phyloP scores from a whole-genome alignment of 2,797 vertebrate genomes.

The Gambusia yucatana region DNA sequence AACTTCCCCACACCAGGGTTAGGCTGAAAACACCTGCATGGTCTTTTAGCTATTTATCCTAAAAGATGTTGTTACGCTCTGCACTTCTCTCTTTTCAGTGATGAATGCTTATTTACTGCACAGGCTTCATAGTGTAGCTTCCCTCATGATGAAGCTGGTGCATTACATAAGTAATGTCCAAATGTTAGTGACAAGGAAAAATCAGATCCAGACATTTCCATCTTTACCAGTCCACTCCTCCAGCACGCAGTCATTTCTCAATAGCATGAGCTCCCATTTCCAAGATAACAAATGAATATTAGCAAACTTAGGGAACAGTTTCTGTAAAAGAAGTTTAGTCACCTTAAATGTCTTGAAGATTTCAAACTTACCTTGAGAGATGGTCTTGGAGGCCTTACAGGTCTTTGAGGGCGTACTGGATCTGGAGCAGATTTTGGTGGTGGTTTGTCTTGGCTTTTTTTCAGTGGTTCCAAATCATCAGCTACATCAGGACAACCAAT shows the following conservation, averaged over 20 bases:
- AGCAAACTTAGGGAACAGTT: neutral
- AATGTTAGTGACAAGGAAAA: too few species aligned
- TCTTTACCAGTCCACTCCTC: too few species aligned
- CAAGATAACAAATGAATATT: neutral
- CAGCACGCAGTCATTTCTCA: too few species aligned
- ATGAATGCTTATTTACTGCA: too few species aligned
- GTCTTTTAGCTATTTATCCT: too few species aligned
- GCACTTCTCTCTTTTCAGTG: too few species aligned
- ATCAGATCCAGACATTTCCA: too few species aligned
- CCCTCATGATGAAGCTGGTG: too few species aligned
- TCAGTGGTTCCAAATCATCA: slow-evolving; percentile 69
- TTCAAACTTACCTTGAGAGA: slow-evolving; percentile 70
- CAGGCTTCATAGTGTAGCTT: too few species aligned
- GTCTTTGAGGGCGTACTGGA: slow-evolving; percentile 49
- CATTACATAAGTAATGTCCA: too few species aligned
- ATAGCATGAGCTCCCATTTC: neutral
- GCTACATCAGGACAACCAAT: slow-evolving; percentile 73
- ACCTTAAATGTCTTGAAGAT: neutral
- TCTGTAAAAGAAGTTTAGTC: neutral
- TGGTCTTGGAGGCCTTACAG: slow-evolving; percentile 74
- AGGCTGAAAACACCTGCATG: neutral
- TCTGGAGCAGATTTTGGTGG: slow-evolving; percentile 43
- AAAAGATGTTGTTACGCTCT: too few species aligned
- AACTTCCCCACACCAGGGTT: neutral
- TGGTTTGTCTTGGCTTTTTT: slow-evolving; percentile 34